Evolutionary conservation across 2,888 invertebrate genomes (phyloP), one percentile per base, ranked within the genome.

Genomic region (Phorcus lineatus): DNA sequence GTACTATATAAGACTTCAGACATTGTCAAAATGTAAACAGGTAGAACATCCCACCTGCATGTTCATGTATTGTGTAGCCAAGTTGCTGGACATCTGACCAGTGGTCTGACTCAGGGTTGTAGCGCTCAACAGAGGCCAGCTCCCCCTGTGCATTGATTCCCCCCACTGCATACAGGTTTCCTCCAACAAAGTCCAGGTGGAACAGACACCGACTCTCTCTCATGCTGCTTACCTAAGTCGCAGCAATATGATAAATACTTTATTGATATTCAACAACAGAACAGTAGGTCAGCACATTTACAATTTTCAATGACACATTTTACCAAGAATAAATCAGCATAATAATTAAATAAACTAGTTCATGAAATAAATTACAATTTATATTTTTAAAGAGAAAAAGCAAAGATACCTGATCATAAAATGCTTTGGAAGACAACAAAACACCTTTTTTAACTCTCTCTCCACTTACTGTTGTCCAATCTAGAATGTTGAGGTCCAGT

Each of bases 141-240:
- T 74, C 83, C 22, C 87, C 85, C 2, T 84, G 81, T 22, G 74
- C 79, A 74, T 80, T 85, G 77, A 83, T 85, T 9, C 88, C 88
- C 6, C 87, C 82, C 13, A 88, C 85, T 53, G 88, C 88, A 78
- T 86, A 88, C 66, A 88, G 80, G 55, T 57, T 28, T n/a, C 83
- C 84, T 13, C 78, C 80, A 40, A 86, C 47, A 24, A 54, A 78
- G 11, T 84, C 85, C 77, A 88, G 77, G 77, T 86, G 86, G 76
- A 88, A 88, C 66, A 88, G 80, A 79, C 87, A 87, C 11, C 88
- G 79, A 9, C 82, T 79, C 36, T 80, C 77, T 19, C 74, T 62
- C 88, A 88, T 87, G 2, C 81, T 66, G 75, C 81, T 80, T 16
- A 82, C 81, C 87, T 87, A 75, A 3, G 77, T 66, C 19, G 57